Conservation (phyloP, 2,113 vertebrate genomes). For the Neolamprologus sp. region DNA sequence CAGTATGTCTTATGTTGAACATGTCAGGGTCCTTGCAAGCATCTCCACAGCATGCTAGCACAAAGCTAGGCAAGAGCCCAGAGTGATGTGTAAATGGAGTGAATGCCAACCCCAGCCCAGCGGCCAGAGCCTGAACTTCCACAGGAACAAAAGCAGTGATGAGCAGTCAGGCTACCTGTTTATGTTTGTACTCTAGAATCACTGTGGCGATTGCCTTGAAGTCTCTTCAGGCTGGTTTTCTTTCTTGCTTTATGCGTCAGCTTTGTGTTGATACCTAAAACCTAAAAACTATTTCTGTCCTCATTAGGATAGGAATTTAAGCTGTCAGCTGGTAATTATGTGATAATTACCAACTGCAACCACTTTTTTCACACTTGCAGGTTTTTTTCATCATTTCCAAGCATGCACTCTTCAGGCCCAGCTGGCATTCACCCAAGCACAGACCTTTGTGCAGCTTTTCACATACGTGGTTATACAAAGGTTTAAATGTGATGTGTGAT, state of each 20-base stretch:
- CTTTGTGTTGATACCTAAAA: not conserved
- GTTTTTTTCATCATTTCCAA: not conserved
- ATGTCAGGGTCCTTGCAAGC: not conserved
- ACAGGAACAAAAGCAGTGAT: not conserved
- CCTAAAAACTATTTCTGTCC: not conserved
- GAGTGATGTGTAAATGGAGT: not conserved
- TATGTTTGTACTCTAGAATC: not conserved
- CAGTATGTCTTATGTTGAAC: not conserved
- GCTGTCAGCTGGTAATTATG: not conserved
- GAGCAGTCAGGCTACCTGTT: not conserved
- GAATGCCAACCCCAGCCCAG: not conserved
- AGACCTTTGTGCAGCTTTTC: not conserved
- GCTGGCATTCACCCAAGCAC: not conserved
- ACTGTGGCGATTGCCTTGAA: not conserved
- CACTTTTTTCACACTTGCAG: not conserved
- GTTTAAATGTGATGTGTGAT: not conserved
- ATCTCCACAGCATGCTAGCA: not conserved
- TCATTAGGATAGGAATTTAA: not conserved
- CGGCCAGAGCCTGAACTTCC: rapidly evolving
- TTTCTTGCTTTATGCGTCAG: not conserved
- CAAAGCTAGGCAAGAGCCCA: not conserved
- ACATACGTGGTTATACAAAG: not conserved
- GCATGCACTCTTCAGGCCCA: not conserved
- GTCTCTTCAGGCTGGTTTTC: not conserved
- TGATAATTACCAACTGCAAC: not conserved